phyloP scores from a whole-genome alignment of 2,797 vertebrate genomes.

The Sebastolobus altivelis region DNA sequence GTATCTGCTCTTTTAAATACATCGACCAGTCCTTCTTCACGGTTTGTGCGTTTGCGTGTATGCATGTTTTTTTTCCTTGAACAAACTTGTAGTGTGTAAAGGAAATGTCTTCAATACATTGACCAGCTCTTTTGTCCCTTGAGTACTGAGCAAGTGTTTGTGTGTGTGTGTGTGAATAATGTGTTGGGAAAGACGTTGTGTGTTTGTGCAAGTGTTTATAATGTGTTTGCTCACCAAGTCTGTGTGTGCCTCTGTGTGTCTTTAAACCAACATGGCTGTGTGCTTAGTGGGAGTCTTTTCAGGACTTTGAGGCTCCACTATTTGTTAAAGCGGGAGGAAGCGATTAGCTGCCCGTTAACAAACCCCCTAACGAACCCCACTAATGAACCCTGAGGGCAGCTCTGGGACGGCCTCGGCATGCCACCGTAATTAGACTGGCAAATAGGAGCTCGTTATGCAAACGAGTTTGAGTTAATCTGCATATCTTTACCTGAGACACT shows the following conservation, averaged over 20 bases:
- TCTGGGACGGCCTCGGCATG: conserved; percentile 76
- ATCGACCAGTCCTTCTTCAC: background rate
- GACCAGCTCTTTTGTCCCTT: conserved; percentile 29
- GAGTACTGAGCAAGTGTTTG: background rate
- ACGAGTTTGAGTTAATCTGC: conserved; percentile 79
- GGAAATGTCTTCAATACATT: conserved; percentile 33
- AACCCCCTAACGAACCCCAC: conserved; percentile 78
- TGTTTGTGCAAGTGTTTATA: conserved; percentile 22
- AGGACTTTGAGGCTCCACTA: conserved; percentile 64
- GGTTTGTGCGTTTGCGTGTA: background rate
- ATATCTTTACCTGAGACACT: conserved; percentile 82
- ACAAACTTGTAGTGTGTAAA: conserved; percentile 26
- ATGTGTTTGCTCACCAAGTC: conserved; percentile 35
- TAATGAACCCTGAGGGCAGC: conserved; percentile 84
- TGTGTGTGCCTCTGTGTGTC: conserved; percentile 16
- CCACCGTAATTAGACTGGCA: conserved; percentile 83
- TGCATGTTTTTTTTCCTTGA: background rate
- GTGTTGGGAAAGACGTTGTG: background rate
- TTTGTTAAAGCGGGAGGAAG: conserved; percentile 78
- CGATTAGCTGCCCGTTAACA: conserved; percentile 83
- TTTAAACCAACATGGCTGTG: conserved; percentile 55
- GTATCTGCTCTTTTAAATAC: conserved; percentile 1
- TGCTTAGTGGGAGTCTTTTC: conserved; percentile 63
- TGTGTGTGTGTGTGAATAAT: conserved; percentile 10
- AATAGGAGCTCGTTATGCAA: conserved; percentile 86